Evolutionary conservation across 2,888 invertebrate genomes (phyloP).

Genomic region (Heliconius cydno): DNA sequence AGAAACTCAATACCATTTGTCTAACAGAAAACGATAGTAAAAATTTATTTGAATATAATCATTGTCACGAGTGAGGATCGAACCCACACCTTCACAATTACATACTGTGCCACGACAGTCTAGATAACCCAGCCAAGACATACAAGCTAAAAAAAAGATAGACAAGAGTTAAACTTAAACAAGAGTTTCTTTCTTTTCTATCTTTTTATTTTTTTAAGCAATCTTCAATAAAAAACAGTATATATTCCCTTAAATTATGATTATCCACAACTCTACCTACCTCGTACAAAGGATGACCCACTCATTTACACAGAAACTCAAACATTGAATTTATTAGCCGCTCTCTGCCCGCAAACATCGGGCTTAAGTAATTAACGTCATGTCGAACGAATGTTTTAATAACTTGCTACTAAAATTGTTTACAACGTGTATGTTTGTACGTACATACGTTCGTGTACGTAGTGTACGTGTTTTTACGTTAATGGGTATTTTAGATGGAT

Average conservation of each 20-base stretch:
- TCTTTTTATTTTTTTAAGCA: no score
- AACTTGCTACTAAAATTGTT: conserved; percentile 56
- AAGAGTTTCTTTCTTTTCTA: no score
- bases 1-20: no score
- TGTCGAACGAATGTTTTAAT: conserved; percentile 62
- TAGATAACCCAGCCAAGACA: no score
- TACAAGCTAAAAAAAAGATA: background rate
- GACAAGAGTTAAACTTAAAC: no score
- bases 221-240: background rate
- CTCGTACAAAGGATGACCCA: conserved; percentile 45
- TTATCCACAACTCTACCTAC: conserved; percentile 9
- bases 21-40: no score
- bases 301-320: conserved; percentile 54
- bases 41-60: no score
- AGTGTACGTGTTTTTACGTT: conserved; percentile 42
- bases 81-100: no score
- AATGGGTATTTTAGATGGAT: background rate
- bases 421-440: conserved; percentile 51
- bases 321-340: conserved; percentile 59
- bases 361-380: conserved; percentile 62
- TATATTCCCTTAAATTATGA: background rate
- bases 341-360: conserved; percentile 54
- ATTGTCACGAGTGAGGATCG: no score
- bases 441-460: conserved; percentile 37
- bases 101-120: no score